Percentiles rank a stretch among this genome's conserved stretches.
Evolutionary conservation across 2,113 vertebrate genomes (phyloP).

Genomic region (Eidolon helvum): DNA sequence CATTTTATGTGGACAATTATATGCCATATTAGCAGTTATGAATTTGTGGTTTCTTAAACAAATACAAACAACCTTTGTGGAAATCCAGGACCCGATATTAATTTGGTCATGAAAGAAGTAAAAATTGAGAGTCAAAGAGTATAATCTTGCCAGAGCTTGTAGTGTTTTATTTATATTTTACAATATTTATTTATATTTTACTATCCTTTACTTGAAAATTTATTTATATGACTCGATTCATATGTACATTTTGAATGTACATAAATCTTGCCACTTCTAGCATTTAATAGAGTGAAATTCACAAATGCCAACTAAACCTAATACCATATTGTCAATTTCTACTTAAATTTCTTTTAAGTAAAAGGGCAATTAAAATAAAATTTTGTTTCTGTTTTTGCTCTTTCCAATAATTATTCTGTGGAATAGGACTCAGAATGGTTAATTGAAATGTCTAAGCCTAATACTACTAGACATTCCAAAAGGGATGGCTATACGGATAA

Average conservation of each 20-base stretch:
- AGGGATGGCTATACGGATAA: background rate
- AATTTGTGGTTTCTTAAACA: conserved; percentile 39
- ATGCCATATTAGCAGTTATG: background rate
- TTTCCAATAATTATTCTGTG: conserved; percentile 21
- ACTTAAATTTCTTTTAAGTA: background rate
- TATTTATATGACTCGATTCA: background rate
- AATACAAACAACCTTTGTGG: background rate
- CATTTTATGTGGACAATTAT: background rate
- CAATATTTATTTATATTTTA: background rate
- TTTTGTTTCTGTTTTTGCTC: background rate
- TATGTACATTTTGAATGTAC: background rate
- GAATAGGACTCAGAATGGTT: conserved; percentile 24
- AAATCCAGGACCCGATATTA: background rate
- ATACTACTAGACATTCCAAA: background rate
- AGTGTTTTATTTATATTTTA: background rate
- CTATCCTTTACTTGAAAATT: background rate
- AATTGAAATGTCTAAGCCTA: conserved; percentile 14
- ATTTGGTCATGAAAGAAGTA: background rate
- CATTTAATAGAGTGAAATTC: background rate
- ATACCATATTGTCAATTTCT: background rate
- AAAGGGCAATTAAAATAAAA: conserved; percentile 4
- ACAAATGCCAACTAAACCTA: background rate
- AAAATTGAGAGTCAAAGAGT: background rate
- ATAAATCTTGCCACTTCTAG: background rate
- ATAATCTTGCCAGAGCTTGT: background rate